Percentiles rank a stretch among this genome's conserved stretches.
phyloP scores from a whole-genome alignment of 2,888 invertebrate species.

The Rhingia campestris region DNA sequence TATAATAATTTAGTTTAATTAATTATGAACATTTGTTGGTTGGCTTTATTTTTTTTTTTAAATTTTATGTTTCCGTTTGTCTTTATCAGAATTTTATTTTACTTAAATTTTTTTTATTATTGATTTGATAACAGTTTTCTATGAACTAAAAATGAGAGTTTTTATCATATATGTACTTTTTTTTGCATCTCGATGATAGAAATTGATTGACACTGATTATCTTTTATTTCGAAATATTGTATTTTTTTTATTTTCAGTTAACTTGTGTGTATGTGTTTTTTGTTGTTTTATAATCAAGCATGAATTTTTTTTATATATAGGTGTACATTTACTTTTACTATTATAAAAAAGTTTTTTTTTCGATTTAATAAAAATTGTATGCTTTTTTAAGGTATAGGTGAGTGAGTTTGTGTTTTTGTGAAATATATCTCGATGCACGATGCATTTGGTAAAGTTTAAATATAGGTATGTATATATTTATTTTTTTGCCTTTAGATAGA shows the following conservation, averaged over 20 bases:
- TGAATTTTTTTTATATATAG: constrained; percentile 47
- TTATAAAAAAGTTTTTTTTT: constrained; percentile 56
- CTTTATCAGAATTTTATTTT: constrained; percentile 49
- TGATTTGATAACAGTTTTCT: constrained; percentile 41
- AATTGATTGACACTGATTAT: constrained; percentile 74
- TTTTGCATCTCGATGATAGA: constrained; percentile 72
- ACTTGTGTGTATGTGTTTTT: constrained; percentile 41
- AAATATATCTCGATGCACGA: constrained; percentile 49
- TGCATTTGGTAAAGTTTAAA: constrained; percentile 48
- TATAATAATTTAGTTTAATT: constrained; percentile 64
- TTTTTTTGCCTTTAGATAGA: constrained; percentile 33
- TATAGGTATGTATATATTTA: constrained; percentile 27
- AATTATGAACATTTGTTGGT: constrained; percentile 69
- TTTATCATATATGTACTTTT: constrained; percentile 9
- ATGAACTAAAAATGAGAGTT: constrained; percentile 45
- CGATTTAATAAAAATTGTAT: constrained; percentile 65
- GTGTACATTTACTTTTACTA: constrained; percentile 56
- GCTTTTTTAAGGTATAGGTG: constrained; percentile 56
- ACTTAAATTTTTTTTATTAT: constrained; percentile 50
- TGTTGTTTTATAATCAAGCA: constrained; percentile 58
- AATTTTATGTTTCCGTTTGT: constrained; percentile 40
- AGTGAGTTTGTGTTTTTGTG: constrained; percentile 56
- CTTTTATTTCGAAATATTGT: constrained; percentile 71
- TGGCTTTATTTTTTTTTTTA: constrained; percentile 54
- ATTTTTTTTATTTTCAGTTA: constrained; percentile 53